These are phyloP conservation scores for Bothrops jararaca DNA, from an alignment of 2,113 vertebrate genomes.

Conservation along the genomic window DNA sequence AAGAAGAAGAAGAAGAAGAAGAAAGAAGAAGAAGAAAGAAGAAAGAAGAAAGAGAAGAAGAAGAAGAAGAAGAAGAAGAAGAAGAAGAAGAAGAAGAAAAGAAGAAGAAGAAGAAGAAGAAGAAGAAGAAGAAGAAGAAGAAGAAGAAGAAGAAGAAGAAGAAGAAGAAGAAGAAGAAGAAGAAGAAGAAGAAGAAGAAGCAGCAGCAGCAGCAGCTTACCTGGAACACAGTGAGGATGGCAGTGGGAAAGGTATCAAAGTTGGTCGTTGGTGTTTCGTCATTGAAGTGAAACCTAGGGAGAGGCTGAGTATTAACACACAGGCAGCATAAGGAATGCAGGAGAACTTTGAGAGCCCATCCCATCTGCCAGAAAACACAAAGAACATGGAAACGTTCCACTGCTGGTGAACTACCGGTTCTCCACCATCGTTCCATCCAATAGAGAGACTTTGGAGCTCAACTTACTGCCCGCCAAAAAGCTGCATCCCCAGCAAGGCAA, in stretches of 20 bases:
- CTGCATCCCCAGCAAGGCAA: conserved; percentile 95
- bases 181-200: neutral
- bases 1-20: too few relatives aligned
- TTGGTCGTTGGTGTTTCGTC: conserved; percentile 95
- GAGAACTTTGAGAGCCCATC: neutral
- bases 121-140: too few relatives aligned
- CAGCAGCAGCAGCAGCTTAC: conserved; percentile 64
- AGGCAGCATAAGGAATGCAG: neutral
- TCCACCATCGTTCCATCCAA: neutral
- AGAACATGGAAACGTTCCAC: neutral
- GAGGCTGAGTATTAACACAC: conserved; percentile 1
- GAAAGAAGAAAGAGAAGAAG: too few relatives aligned
- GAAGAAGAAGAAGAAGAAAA: too few relatives aligned
- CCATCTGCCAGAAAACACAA: neutral
- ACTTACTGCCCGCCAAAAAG: conserved; percentile 96
- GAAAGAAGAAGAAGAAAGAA: too few relatives aligned
- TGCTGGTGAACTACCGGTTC: neutral
- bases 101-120: too few relatives aligned
- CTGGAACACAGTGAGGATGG: conserved; percentile 98
- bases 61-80: too few relatives aligned
- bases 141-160: neutral
- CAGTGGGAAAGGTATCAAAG: conserved; percentile 95
- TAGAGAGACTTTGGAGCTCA: neutral
- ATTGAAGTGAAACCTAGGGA: conserved; percentile 89
- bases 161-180: neutral